Percentiles rank a stretch among this genome's conserved stretches.
Evolutionary conservation across 2,797 vertebrate species (phyloP).

Genomic region (Chaetodon trifasciatus): DNA sequence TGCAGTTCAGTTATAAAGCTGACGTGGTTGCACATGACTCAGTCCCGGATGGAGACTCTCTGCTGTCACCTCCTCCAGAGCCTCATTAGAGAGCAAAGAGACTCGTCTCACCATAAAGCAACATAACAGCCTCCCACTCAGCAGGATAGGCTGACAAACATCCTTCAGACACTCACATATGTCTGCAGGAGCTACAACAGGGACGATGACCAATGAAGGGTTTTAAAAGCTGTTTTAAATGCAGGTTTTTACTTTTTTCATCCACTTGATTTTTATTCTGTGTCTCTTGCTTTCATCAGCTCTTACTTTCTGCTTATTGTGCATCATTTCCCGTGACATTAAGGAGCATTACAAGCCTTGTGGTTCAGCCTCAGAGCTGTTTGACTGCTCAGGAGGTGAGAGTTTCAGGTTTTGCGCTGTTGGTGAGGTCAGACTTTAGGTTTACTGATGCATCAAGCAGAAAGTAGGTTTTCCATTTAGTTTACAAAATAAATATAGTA

Average conservation of each 20-base stretch:
- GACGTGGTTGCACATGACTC: slow-evolving; percentile 57
- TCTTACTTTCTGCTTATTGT: not conserved
- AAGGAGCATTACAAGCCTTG: not conserved
- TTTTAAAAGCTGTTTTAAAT: not conserved
- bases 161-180: slow-evolving; percentile 43
- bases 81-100: slow-evolving; percentile 69
- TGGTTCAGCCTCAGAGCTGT: not conserved
- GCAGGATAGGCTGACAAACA: slow-evolving; percentile 68
- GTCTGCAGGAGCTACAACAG: slow-evolving; percentile 17
- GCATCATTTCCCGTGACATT: not conserved
- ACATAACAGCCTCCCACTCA: slow-evolving; percentile 55
- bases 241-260: not conserved
- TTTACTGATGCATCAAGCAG: not conserved
- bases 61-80: slow-evolving; percentile 51
- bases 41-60: slow-evolving; percentile 49
- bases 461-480: not conserved
- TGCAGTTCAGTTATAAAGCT: slow-evolving; percentile 9
- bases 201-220: not conserved
- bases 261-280: not conserved
- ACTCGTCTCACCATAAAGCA: slow-evolving; percentile 69
- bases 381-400: not conserved
- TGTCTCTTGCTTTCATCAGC: not conserved
- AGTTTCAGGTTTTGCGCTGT: not conserved
- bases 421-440: not conserved
- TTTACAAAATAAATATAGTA: not conserved